Conservation (phyloP, 2,888 invertebrate species). For the Melanostoma scalare region DNA sequence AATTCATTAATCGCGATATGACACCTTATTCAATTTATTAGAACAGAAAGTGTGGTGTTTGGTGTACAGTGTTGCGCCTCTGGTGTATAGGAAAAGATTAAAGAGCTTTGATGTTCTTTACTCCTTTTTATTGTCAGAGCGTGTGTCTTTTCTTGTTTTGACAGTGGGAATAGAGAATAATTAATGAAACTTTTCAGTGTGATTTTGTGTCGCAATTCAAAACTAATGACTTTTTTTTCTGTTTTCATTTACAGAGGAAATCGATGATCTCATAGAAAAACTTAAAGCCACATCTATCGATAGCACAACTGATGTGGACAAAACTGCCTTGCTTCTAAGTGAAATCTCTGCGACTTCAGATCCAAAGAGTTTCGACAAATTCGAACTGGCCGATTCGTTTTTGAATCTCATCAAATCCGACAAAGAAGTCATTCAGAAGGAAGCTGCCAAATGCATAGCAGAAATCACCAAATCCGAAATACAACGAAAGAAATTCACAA, state of each 20-base stretch:
- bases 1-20: neutral
- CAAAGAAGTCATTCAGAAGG: slow-evolving; percentile 82
- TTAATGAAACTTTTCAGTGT: too few species aligned
- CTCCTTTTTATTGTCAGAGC: too few species aligned
- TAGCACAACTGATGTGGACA: slow-evolving; percentile 72
- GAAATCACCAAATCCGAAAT: slow-evolving; percentile 91
- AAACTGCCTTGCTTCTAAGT: slow-evolving; percentile 77
- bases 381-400: slow-evolving; percentile 80
- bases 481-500: slow-evolving; percentile 88
- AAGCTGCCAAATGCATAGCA: slow-evolving; percentile 88
- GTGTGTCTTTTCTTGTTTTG: too few species aligned
- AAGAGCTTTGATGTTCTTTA: too few species aligned
- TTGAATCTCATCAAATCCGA: slow-evolving; percentile 79
- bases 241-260: slow-evolving; percentile 77
- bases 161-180: too few species aligned
- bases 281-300: slow-evolving; percentile 79
- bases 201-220: neutral
- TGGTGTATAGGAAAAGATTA: too few species aligned
- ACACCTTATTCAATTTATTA: too few species aligned
- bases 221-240: neutral
- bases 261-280: slow-evolving; percentile 81
- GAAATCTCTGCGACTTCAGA: slow-evolving; percentile 81
- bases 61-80: too few species aligned
- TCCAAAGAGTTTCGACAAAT: slow-evolving; percentile 80
- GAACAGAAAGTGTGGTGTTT: too few species aligned